Evolutionary conservation across 2,113 vertebrate genomes (phyloP).

Genomic region (Pipa parva): DNA sequence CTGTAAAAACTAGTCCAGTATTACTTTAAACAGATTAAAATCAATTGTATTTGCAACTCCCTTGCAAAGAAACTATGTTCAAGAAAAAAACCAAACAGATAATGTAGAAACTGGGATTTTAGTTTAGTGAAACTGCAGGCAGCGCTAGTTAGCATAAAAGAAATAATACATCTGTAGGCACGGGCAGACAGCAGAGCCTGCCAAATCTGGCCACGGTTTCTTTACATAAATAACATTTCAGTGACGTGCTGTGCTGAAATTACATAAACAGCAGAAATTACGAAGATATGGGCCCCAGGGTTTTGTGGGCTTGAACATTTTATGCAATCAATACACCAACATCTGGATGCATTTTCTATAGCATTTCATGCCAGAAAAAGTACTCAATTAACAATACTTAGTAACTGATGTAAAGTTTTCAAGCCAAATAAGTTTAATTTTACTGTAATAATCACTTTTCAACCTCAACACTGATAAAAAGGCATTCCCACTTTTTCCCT

Average conservation of each 20-base stretch:
- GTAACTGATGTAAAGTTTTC: conserved; percentile 52
- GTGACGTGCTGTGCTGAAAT: conserved; percentile 63
- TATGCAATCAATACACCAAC: conserved; percentile 64
- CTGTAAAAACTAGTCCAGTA: too few relatives aligned
- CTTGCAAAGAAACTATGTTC: too few relatives aligned
- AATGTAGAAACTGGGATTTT: neutral
- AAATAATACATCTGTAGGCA: conserved; percentile 65
- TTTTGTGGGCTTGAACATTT: conserved; percentile 60
- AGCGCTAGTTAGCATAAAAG: conserved; percentile 48
- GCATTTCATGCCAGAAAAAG: conserved; percentile 58
- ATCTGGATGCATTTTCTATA: conserved; percentile 65
- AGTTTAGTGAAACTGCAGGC: conserved; percentile 50
- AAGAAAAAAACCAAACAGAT: conserved; percentile 10
- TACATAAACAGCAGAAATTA: conserved; percentile 77
- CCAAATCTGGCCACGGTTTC: conserved; percentile 64
- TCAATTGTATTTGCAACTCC: too few relatives aligned
- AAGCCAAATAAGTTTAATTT: conserved; percentile 59
- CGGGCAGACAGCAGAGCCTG: conserved; percentile 57
- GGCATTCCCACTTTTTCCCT: conserved; percentile 56
- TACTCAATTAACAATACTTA: conserved; percentile 53
- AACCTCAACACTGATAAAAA: conserved; percentile 47
- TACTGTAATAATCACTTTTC: conserved; percentile 58
- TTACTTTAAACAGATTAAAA: too few relatives aligned
- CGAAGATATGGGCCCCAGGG: conserved; percentile 56
- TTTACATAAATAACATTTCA: conserved; percentile 71